These are phyloP conservation scores for Agonopterix alstromeriana DNA, from an alignment of 2,888 invertebrate genomes.

Conservation along the genomic window DNA sequence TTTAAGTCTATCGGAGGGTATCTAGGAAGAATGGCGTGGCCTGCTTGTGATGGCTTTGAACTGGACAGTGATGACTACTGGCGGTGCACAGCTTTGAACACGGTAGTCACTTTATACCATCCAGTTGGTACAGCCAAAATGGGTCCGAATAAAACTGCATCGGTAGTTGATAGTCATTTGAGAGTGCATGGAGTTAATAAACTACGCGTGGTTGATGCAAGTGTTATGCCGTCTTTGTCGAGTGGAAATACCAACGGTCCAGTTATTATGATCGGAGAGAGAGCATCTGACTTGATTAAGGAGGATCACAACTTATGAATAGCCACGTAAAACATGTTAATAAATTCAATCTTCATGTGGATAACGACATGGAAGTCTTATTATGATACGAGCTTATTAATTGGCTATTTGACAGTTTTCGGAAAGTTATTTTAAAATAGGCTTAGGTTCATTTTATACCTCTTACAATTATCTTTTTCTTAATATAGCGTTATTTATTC, in stretches of 20 bases:
- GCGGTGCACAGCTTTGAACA: conserved; percentile 50
- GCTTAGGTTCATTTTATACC: too few relatives aligned
- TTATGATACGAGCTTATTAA: too few relatives aligned
- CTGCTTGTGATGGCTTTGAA: conserved; percentile 14
- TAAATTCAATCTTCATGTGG: too few relatives aligned
- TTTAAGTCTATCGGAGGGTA: conserved; percentile 17
- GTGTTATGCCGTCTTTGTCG: conserved; percentile 77
- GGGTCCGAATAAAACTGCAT: conserved; percentile 61
- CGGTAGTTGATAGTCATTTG: conserved; percentile 22
- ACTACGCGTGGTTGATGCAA: conserved; percentile 78
- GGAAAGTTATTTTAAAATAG: too few relatives aligned
- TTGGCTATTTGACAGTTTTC: too few relatives aligned
- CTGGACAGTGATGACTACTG: conserved; percentile 18
- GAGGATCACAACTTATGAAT: conserved; percentile 9
- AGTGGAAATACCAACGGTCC: conserved; percentile 79
- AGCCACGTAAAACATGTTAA: too few relatives aligned
- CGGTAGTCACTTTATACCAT: conserved; percentile 73
- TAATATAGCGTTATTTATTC: too few relatives aligned
- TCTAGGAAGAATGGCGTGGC: conserved; percentile 16
- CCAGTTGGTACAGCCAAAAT: conserved; percentile 78
- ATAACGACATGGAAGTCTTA: too few relatives aligned
- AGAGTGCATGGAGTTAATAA: conserved; percentile 70
- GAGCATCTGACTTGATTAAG: conserved; percentile 76
- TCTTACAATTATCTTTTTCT: too few relatives aligned
- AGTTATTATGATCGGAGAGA: conserved; percentile 78